Percentiles rank a stretch among this genome's conserved stretches.
Conservation (phyloP, 2,113 vertebrate genomes). For the Trogon melanurus region DNA sequence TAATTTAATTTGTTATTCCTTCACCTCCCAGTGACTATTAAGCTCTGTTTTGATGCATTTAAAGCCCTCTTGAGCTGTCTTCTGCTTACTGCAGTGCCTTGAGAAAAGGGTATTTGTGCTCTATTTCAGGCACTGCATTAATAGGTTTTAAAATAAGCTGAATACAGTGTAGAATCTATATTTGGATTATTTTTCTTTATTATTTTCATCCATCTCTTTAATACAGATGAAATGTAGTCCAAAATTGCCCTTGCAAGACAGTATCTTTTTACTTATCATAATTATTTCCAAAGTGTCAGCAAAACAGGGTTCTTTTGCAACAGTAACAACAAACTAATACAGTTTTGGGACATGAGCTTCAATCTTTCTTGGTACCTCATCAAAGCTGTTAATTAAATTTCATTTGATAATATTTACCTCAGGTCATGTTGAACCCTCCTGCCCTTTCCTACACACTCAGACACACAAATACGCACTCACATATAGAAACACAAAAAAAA, state of each 20-base stretch:
- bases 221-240: background rate
- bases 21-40: background rate
- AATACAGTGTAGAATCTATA: background rate
- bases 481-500: background rate
- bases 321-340: background rate
- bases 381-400: conserved; percentile 5
- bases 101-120: background rate
- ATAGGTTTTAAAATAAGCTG: background rate
- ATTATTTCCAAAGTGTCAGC: background rate
- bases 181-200: background rate
- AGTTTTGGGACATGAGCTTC: background rate
- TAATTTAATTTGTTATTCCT: background rate
- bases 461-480: background rate
- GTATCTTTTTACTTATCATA: background rate
- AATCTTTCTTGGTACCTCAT: background rate
- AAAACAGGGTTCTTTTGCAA: background rate
- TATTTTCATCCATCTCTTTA: background rate
- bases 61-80: background rate
- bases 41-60: background rate
- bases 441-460: background rate
- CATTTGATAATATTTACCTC: background rate
- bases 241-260: background rate
- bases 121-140: background rate
- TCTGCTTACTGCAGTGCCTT: background rate
- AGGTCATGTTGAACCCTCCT: background rate